A percentile compares a stretch with the other conserved stretches of the same genome.
Conservation (phyloP, 2,797 vertebrate genomes). For the Silurus lanzhouensis region DNA sequence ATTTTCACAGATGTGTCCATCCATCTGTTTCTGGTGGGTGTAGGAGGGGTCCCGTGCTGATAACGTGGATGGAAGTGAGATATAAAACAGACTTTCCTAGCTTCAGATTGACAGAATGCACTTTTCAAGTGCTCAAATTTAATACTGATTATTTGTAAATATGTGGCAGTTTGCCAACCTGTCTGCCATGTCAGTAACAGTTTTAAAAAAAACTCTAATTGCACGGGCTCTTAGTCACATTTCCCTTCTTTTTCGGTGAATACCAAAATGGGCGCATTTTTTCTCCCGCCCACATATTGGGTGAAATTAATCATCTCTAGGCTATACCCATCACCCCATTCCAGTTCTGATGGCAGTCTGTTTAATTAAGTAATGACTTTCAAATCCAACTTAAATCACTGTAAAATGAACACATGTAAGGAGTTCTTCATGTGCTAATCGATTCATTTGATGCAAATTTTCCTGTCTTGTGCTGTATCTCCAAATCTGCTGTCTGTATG, state of each 20-base stretch:
- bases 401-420: constrained; percentile 62
- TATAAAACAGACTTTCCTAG: constrained; percentile 65
- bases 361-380: constrained; percentile 75
- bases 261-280: constrained; percentile 59
- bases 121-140: constrained; percentile 68
- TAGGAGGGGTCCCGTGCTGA: constrained; percentile 56
- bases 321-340: constrained; percentile 31
- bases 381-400: constrained; percentile 70
- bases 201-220: constrained; percentile 68
- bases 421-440: constrained; percentile 58
- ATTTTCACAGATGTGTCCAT: constrained; percentile 51
- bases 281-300: constrained; percentile 58
- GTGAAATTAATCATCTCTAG: constrained; percentile 64
- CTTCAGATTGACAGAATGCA: constrained; percentile 62
- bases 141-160: constrained; percentile 63
- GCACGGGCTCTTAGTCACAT: constrained; percentile 68
- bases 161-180: constrained; percentile 64
- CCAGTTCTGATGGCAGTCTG: constrained; percentile 66
- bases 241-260: constrained; percentile 36
- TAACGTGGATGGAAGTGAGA: constrained; percentile 63
- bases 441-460: constrained; percentile 61
- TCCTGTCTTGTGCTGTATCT: constrained; percentile 27
- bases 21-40: constrained; percentile 46
- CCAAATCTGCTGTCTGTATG: constrained; percentile 43
- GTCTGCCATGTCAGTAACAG: constrained; percentile 68